A percentile compares a stretch with the other conserved stretches of the same genome.
phyloP scores from a whole-genome alignment of 1,140 invertebrate species.

The Lepidurus apus region DNA sequence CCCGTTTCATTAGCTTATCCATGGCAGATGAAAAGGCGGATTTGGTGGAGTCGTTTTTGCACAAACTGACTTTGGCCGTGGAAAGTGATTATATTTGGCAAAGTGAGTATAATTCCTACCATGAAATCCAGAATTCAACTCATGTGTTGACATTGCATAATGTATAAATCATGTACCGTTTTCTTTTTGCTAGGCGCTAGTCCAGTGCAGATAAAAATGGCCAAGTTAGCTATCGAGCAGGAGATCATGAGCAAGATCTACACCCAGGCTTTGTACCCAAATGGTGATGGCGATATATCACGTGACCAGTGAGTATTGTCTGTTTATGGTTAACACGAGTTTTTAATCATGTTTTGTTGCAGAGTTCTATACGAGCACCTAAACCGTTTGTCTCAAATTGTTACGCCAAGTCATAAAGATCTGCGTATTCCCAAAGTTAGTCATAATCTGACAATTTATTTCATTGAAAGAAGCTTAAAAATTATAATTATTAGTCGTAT shows the following conservation, averaged over 20 bases:
- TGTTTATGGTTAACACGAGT: background rate
- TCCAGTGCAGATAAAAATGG: constrained; percentile 61
- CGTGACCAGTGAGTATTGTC: constrained; percentile 70
- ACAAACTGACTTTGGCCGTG: constrained; percentile 55
- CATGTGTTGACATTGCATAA: too few relatives aligned
- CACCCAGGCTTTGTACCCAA: constrained; percentile 88
- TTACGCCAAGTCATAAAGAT: constrained; percentile 78
- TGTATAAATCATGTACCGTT: background rate
- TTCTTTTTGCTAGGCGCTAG: constrained; percentile 52
- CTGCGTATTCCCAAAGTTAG: constrained; percentile 67
- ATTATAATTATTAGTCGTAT: constrained; percentile 52
- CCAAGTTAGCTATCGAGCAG: constrained; percentile 67
- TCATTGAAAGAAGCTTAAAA: constrained; percentile 28
- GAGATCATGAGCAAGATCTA: constrained; percentile 84
- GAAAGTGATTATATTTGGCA: constrained; percentile 64
- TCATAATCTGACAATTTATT: constrained; percentile 40
- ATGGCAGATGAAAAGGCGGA: constrained; percentile 77
- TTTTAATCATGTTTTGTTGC: constrained; percentile 40
- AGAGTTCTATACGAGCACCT: constrained; percentile 84
- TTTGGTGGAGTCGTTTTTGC: constrained; percentile 58
- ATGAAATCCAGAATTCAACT: constrained; percentile 31
- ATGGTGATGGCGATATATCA: constrained; percentile 89
- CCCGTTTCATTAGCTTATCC: constrained; percentile 67
- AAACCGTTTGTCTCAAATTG: constrained; percentile 66
- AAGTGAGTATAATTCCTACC: constrained; percentile 46